Base-by-base conservation (phyloP, 1,140 invertebrate species). In the Hycleus phaleratus region DNA sequence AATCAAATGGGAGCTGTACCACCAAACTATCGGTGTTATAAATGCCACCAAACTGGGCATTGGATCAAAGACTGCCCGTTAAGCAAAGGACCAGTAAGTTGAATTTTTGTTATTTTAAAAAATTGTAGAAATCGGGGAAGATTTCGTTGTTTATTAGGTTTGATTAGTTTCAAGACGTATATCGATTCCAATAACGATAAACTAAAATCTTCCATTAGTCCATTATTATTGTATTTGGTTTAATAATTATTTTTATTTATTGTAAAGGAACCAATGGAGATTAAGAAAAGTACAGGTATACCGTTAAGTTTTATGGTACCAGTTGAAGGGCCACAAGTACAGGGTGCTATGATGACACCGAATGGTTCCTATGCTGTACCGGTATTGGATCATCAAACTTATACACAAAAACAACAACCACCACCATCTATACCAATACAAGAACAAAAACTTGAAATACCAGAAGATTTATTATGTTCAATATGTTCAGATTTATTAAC, bases 281-380 rank as follows among this genome's bases (percentile, higher is more conserved):
- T 93, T 40, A 92, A 92, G 69, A 86, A 95, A 69, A 95, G 89
- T 69, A 97, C 96, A 56, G 96, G 96, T n/a, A 98, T 99, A 70
- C 96, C 96, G 12, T 80, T 89, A 57, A 95, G 94, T 79, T 96
- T 98, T 78, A 93, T 98, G 84, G 91, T 95, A 57, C 86, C 88
- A 38, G 91, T 94, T 4, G 90, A 93, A 69, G 90, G 92, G 51
- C 91, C 91, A 42, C 81, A 86, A 72, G 86, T 89, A 63, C 91
- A 90, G 63, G 93, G 93, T 50, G 94, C 93, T 43, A 88, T 96
- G 83, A 87, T 95, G 78, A 95, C 92, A n/a, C 87, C 90, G 50
- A 87, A 85, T 61, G 94, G 95, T 67, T 86, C 89, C 49, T 95
- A 88, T 80, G 93, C 92, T 67, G 90, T 96, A 39, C 93, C 91